A percentile compares a stretch with the other conserved stretches of the same genome.
Evolutionary conservation across 2,888 invertebrate species (phyloP).

Genomic region (Ophonus ardosiacus): DNA sequence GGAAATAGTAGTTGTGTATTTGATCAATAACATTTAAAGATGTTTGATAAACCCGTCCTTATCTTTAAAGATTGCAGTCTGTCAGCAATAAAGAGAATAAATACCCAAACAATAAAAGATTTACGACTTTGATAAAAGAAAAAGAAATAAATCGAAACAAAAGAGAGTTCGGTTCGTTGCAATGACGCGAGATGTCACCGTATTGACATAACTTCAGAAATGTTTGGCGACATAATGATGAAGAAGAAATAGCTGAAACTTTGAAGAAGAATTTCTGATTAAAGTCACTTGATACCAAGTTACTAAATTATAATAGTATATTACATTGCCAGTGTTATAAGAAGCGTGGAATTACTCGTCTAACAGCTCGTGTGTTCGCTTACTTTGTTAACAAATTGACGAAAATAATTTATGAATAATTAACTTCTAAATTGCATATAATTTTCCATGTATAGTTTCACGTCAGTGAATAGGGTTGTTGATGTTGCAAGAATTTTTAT

Average conservation of each 20-base stretch:
- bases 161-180: neutral
- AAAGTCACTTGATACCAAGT: no score
- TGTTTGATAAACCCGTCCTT: neutral
- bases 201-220: slow-evolving; percentile 1
- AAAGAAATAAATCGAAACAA: slow-evolving; percentile 34
- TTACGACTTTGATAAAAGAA: slow-evolving; percentile 5
- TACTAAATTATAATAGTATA: no score
- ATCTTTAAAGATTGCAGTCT: slow-evolving; percentile 13
- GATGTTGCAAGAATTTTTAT: no score
- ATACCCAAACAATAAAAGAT: slow-evolving; percentile 28
- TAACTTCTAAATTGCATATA: no score
- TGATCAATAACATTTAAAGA: slow-evolving; percentile 12
- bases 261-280: slow-evolving; percentile 22
- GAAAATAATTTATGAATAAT: no score
- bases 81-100: slow-evolving; percentile 35
- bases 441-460: no score
- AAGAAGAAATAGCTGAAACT: slow-evolving; percentile 14
- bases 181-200: slow-evolving; percentile 11
- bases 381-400: no score
- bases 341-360: no score
- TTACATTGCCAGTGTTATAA: no score
- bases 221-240: slow-evolving; percentile 5
- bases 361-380: no score
- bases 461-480: no score
- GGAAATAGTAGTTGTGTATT: neutral